phyloP scores from a whole-genome alignment of 2,888 invertebrate species.

The Pseudococcus viburni region DNA sequence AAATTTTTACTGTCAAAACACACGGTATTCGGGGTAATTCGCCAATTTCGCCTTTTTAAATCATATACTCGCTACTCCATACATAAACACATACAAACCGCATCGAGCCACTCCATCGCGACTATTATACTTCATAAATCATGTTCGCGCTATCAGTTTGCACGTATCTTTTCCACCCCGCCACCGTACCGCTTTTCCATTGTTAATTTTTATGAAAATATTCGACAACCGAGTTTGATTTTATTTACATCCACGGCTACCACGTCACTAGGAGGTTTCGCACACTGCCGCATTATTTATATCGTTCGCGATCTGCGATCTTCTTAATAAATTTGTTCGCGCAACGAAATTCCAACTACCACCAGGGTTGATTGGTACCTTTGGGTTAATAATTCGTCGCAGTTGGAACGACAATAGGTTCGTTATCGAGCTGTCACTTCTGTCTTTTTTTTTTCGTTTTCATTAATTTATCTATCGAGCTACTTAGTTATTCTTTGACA shows the following conservation, averaged over 20 bases:
- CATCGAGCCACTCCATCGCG: slow-evolving; percentile 10
- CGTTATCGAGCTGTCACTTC: slow-evolving; percentile 28
- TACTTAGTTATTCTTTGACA: neutral
- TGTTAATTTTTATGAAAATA: slow-evolving; percentile 52
- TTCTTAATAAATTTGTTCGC: slow-evolving; percentile 39
- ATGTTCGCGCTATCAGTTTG: slow-evolving; percentile 65
- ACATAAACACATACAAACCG: slow-evolving; percentile 46
- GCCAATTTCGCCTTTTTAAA: slow-evolving; percentile 60
- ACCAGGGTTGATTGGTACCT: slow-evolving; percentile 28
- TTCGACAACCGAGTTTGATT: slow-evolving; percentile 15
- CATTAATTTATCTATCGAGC: neutral
- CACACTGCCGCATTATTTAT: neutral
- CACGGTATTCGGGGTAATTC: slow-evolving; percentile 47
- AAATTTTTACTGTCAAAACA: slow-evolving; percentile 37
- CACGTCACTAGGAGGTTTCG: neutral
- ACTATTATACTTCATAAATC: slow-evolving; percentile 49
- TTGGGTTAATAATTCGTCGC: slow-evolving; percentile 34
- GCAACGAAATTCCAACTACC: neutral
- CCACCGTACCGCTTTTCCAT: neutral
- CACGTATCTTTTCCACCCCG: slow-evolving; percentile 15
- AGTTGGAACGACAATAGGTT: slow-evolving; percentile 21
- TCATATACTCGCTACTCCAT: neutral
- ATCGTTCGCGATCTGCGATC: neutral
- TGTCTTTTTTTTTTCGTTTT: neutral
- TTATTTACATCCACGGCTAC: neutral